Percentiles rank a stretch among this genome's conserved stretches.
These are phyloP conservation scores for Cerastis rubricosa DNA, from an alignment of 2,888 invertebrate species.

Conservation along the genomic window DNA sequence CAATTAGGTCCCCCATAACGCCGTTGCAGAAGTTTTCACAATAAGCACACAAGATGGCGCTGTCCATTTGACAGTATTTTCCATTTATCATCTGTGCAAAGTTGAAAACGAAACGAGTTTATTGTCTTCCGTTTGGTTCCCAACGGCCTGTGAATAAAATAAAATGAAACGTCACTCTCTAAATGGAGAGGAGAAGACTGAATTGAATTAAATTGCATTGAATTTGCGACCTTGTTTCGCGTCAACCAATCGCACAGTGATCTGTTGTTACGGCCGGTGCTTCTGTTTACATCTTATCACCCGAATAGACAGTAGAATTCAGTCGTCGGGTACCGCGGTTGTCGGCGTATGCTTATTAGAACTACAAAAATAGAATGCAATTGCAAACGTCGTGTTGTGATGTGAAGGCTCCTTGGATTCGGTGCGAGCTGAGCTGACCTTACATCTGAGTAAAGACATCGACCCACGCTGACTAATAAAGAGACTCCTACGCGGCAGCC, in stretches of 20 bases:
- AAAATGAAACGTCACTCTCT: constrained; percentile 80
- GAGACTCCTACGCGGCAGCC: constrained; percentile 85
- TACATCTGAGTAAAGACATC: constrained; percentile 82
- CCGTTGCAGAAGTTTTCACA: not conserved
- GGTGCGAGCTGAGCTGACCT: constrained; percentile 82
- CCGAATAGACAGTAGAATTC: constrained; percentile 71
- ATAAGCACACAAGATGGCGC: constrained; percentile 54
- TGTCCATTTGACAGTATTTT: constrained; percentile 44
- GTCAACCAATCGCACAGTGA: constrained; percentile 74
- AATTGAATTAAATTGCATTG: constrained; percentile 76
- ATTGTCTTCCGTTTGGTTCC: constrained; percentile 73
- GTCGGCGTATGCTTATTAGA: constrained; percentile 72
- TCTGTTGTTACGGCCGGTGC: constrained; percentile 83
- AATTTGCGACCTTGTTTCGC: constrained; percentile 79
- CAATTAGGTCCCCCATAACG: constrained; percentile 69
- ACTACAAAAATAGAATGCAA: constrained; percentile 74
- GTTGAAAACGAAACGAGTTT: constrained; percentile 77
- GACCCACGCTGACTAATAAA: constrained; percentile 87
- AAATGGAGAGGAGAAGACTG: constrained; percentile 75
- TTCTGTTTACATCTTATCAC: constrained; percentile 82
- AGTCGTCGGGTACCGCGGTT: constrained; percentile 69
- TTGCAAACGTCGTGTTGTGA: constrained; percentile 65
- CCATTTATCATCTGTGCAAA: constrained; percentile 61
- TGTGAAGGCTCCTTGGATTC: constrained; percentile 74
- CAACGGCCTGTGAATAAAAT: constrained; percentile 80